These are phyloP conservation scores for Ferdinandea cuprea DNA, from an alignment of 2,888 invertebrate species.

Conservation along the genomic window DNA sequence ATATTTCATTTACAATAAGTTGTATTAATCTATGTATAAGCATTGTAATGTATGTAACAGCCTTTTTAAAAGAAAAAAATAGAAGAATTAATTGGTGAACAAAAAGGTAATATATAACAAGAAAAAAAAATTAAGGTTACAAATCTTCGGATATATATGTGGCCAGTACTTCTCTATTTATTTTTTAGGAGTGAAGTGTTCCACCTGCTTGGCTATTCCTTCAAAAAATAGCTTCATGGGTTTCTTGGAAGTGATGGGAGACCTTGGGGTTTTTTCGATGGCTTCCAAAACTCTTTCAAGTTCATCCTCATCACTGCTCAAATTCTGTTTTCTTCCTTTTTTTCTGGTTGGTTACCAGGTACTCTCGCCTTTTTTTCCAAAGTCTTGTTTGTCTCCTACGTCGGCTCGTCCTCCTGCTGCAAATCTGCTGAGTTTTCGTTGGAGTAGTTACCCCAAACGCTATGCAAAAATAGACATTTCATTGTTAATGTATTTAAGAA, in stretches of 20 bases:
- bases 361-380: background rate
- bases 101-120: background rate
- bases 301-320: background rate
- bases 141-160: background rate
- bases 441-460: background rate
- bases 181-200: background rate
- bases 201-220: background rate
- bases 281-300: background rate
- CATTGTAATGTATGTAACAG: constrained; percentile 8
- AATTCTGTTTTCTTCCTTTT: background rate
- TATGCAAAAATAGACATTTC: background rate
- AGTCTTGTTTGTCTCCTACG: background rate
- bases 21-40: background rate
- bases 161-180: background rate
- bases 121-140: constrained; percentile 1
- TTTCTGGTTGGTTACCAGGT: background rate
- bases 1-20: background rate
- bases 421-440: background rate
- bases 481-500: background rate
- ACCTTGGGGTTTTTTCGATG: background rate
- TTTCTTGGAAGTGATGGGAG: background rate
- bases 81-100: too few species aligned
- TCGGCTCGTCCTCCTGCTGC: background rate
- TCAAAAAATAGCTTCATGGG: background rate
- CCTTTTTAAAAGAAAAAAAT: too few species aligned